phyloP scores from a whole-genome alignment of 2,797 vertebrate genomes.

The Leptodactylus fallax region DNA sequence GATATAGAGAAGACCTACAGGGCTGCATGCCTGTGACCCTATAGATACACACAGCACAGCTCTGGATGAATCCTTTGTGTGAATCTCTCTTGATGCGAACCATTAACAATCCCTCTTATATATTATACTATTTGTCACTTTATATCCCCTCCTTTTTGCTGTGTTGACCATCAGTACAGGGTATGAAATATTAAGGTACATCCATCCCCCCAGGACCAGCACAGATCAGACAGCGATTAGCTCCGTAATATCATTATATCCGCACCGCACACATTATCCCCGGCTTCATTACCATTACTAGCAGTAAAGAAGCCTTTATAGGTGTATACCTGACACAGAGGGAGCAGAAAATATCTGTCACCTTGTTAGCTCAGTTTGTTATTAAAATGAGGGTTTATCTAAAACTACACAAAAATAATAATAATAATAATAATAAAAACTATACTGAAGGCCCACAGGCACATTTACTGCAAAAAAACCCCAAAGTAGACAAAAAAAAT shows the following conservation, averaged over 20 bases:
- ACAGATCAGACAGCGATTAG: neutral
- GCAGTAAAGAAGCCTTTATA: neutral
- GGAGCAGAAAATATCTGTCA: neutral
- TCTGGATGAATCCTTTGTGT: no score
- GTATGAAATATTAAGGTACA: neutral
- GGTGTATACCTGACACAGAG: neutral
- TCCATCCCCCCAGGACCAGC: neutral
- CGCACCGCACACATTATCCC: neutral
- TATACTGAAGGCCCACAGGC: no score
- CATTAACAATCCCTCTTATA: no score
- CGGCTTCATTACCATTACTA: neutral
- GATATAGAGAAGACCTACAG: neutral
- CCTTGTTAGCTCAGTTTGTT: no score
- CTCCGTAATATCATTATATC: neutral
- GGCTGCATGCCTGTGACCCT: no score
- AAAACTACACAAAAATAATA: neutral
- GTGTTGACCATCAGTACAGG: neutral
- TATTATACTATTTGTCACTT: no score
- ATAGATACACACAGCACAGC: neutral
- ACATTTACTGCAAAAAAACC: no score
- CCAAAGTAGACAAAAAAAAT: no score
- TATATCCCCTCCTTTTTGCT: neutral
- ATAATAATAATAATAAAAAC: no score
- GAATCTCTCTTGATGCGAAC: no score
- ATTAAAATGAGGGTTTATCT: neutral